Percentiles rank a stretch among this genome's conserved stretches.
Conservation (phyloP, 2,888 invertebrate genomes). For the Cordilura impudica region DNA sequence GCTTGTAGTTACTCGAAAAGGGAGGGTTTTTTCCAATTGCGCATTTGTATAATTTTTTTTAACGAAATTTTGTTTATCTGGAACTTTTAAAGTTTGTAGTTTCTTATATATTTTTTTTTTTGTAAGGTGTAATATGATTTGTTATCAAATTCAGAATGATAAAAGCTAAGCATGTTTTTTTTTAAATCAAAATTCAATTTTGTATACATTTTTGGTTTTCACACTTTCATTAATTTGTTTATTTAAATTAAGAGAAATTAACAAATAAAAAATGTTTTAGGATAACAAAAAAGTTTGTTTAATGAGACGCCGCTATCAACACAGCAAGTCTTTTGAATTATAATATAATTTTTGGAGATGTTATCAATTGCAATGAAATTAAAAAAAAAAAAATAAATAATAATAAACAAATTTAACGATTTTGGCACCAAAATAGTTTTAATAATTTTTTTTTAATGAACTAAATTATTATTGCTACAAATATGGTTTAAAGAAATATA, state of each 20-base stretch:
- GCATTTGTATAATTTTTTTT: constrained; percentile 22
- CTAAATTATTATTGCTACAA: neutral
- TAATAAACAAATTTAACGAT: too few relatives aligned
- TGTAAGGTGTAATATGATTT: constrained; percentile 49
- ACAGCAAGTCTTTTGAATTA: neutral
- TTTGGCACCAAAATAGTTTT: neutral
- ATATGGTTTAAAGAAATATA: neutral
- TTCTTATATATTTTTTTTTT: neutral
- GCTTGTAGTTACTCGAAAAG: constrained; percentile 3
- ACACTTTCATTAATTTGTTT: constrained; percentile 51
- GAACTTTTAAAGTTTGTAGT: neutral
- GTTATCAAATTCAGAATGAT: constrained; percentile 10
- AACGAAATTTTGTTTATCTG: too few relatives aligned
- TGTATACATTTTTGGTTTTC: neutral
- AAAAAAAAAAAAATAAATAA: neutral
- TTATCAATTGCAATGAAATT: constrained; percentile 8
- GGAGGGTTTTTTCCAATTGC: constrained; percentile 48
- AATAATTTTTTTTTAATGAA: neutral
- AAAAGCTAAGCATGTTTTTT: constrained; percentile 19
- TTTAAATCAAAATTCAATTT: constrained; percentile 6
- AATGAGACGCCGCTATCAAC: neutral
- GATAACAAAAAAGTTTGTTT: neutral
- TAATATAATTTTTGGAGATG: neutral
- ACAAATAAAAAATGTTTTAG: neutral
- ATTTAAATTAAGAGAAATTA: constrained; percentile 40